Percentiles rank a stretch among this genome's conserved stretches.
Evolutionary conservation across 2,888 invertebrate species (phyloP).

Genomic region (Ochropacha duplaris): DNA sequence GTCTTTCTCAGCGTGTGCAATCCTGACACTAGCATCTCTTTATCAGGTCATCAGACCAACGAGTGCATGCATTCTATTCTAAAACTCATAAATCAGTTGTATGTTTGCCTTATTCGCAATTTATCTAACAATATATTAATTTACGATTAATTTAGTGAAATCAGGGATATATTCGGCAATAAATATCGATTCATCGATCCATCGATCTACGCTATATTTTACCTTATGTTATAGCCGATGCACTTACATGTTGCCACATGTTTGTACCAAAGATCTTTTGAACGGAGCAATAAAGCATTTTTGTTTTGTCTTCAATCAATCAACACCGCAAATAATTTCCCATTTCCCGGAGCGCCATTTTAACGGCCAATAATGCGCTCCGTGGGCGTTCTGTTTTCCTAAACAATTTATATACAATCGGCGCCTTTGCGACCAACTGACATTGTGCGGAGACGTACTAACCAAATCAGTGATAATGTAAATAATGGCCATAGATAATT

Average conservation of each 20-base stretch:
- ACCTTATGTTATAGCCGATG: background rate
- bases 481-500: constrained; percentile 64
- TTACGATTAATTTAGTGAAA: background rate
- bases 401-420: constrained; percentile 74
- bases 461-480: constrained; percentile 69
- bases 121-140: background rate
- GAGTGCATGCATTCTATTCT: background rate
- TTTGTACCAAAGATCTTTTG: background rate
- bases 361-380: constrained; percentile 39
- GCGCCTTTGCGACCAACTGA: constrained; percentile 58
- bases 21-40: background rate
- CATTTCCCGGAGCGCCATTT: constrained; percentile 40
- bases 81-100: background rate
- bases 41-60: background rate
- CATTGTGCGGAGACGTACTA: constrained; percentile 44
- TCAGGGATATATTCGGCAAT: background rate
- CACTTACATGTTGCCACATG: background rate
- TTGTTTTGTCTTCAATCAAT: constrained; percentile 2
- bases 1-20: background rate
- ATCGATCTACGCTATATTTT: background rate
- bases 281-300: background rate
- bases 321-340: constrained; percentile 11
- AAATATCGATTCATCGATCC: background rate
- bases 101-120: background rate
- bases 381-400: constrained; percentile 69